Evolutionary conservation across 2,113 vertebrate genomes (phyloP).

Genomic region (Ovis aries): DNA sequence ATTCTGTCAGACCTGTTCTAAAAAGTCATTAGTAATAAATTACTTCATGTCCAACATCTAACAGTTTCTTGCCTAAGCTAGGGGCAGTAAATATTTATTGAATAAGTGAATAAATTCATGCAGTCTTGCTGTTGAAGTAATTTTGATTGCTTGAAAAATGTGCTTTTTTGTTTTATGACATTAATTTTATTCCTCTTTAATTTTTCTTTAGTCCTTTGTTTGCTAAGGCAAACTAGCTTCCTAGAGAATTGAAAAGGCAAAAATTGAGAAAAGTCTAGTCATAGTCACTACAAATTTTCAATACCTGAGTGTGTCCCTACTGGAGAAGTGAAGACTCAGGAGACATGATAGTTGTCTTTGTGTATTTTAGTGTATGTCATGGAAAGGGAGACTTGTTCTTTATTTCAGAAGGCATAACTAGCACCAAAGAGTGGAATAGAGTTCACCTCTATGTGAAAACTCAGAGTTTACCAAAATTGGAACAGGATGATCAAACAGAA

Average conservation of each 20-base stretch:
- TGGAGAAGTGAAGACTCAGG: background rate
- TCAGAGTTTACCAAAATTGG: background rate
- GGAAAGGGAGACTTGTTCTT: background rate
- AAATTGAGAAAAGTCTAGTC: background rate
- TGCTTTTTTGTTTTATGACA: background rate
- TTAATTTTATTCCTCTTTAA: slow-evolving; percentile 3
- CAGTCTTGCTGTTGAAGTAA: background rate
- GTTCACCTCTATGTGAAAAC: background rate
- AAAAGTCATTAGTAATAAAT: background rate
- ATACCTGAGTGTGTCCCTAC: background rate
- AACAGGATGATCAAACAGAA: background rate
- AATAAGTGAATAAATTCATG: background rate
- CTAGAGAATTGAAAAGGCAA: background rate
- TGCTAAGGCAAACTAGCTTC: background rate
- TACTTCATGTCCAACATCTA: background rate
- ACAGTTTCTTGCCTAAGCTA: background rate
- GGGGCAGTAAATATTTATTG: background rate
- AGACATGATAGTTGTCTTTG: background rate
- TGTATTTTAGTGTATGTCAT: background rate
- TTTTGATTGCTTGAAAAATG: slow-evolving; percentile 36
- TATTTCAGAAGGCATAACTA: background rate
- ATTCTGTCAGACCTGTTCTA: background rate
- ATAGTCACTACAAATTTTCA: background rate
- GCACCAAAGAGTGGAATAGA: background rate
- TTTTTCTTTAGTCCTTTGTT: background rate